Evolutionary conservation across 1,140 invertebrate species (phyloP).

Genomic region (Brachionus asplanchnoidis): DNA sequence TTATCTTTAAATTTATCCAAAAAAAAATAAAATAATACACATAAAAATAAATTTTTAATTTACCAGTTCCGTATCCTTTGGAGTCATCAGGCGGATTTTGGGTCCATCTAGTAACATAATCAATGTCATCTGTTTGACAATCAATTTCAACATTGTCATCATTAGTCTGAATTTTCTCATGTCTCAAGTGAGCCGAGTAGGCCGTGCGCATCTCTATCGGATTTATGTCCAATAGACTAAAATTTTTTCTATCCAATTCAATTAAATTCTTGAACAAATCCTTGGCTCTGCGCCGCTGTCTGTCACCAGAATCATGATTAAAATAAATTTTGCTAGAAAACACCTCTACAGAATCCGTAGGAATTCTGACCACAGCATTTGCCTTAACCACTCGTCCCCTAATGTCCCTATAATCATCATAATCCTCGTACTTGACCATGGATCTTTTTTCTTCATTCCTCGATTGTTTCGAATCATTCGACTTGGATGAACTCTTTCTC

Average conservation of each 20-base stretch:
- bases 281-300: constrained; percentile 3
- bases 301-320: constrained; percentile 27
- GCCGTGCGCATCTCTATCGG: constrained; percentile 35
- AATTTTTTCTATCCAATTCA: constrained; percentile 28
- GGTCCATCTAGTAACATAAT: constrained; percentile 7
- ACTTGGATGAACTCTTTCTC: neutral
- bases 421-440: neutral
- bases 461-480: neutral
- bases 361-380: constrained; percentile 33
- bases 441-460: neutral
- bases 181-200: constrained; percentile 30
- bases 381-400: constrained; percentile 11
- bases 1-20: too few relatives aligned
- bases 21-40: too few relatives aligned
- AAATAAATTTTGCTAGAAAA: constrained; percentile 38
- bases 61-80: constrained; percentile 29
- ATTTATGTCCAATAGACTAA: constrained; percentile 26
- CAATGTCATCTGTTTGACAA: constrained; percentile 30
- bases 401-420: constrained; percentile 10
- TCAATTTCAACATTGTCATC: constrained; percentile 37
- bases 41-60: neutral
- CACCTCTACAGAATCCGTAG: constrained; percentile 21
- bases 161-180: constrained; percentile 39
- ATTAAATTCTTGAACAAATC: constrained; percentile 37
- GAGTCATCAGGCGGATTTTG: constrained; percentile 32